A percentile compares a stretch with the other conserved stretches of the same genome.
These are phyloP conservation scores for Pheosia tremula DNA, from an alignment of 2,888 invertebrate genomes.

Conservation along the genomic window DNA sequence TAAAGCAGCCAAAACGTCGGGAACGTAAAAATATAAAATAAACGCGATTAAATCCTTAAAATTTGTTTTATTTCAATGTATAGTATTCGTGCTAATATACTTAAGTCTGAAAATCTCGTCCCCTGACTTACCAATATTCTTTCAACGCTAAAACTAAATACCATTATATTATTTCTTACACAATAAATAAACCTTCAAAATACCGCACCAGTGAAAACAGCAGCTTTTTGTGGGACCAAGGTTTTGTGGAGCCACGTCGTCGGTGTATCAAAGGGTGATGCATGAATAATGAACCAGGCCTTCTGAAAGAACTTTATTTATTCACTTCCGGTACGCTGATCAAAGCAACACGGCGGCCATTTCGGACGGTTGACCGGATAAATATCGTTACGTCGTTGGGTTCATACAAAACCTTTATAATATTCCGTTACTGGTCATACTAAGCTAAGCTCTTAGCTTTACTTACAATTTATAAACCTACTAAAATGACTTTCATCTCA, in stretches of 20 bases:
- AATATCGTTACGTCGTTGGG: slow-evolving; percentile 1
- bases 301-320: slow-evolving; percentile 42
- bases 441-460: too few species aligned
- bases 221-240: slow-evolving; percentile 7
- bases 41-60: too few species aligned
- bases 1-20: too few species aligned
- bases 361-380: slow-evolving; percentile 5
- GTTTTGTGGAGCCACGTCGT: slow-evolving; percentile 16
- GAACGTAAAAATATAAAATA: too few species aligned
- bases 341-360: slow-evolving; percentile 25
- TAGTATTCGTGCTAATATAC: too few species aligned
- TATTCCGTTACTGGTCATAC: background rate
- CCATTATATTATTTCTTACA: slow-evolving; percentile 10
- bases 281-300: slow-evolving; percentile 41
- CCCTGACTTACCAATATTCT: too few species aligned
- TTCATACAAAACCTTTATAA: background rate
- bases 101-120: too few species aligned
- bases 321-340: slow-evolving; percentile 41
- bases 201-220: slow-evolving; percentile 10
- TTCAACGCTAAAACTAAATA: slow-evolving; percentile 7
- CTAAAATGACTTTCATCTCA: too few species aligned
- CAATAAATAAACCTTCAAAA: slow-evolving; percentile 11
- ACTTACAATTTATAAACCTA: too few species aligned
- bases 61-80: too few species aligned
- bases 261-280: slow-evolving; percentile 25